phyloP scores from a whole-genome alignment of 1,140 invertebrate genomes.

The Psilanteris sp. region DNA sequence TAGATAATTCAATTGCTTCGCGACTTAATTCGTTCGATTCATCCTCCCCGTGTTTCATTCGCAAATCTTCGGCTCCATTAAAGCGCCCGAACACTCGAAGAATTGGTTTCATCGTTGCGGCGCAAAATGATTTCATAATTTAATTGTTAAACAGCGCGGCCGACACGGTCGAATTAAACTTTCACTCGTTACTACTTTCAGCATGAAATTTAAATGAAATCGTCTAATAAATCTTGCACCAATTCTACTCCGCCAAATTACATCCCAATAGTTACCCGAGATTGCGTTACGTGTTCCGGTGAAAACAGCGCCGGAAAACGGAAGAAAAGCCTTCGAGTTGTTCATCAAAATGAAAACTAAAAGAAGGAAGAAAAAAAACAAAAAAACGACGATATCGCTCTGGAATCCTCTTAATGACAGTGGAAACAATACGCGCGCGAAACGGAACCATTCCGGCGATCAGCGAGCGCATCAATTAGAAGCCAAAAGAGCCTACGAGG shows the following conservation, averaged over 20 bases:
- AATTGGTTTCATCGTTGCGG: conserved; percentile 23
- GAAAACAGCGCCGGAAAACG: background rate
- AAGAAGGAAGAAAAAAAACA: no score
- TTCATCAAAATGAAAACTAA: no score
- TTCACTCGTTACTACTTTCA: conserved; percentile 1
- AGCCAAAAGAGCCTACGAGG: conserved; percentile 31
- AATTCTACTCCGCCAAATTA: conserved; percentile 33
- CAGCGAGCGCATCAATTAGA: conserved; percentile 66
- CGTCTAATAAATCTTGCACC: conserved; percentile 25
- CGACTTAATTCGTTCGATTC: background rate
- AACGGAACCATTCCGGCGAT: conserved; percentile 11
- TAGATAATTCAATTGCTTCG: no score
- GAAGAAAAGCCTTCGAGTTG: background rate
- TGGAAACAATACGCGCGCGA: conserved; percentile 5
- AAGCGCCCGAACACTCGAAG: conserved; percentile 3
- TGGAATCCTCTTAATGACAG: conserved; percentile 39
- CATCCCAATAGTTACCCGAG: conserved; percentile 21
- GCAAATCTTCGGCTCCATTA: conserved; percentile 8
- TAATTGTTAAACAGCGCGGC: conserved; percentile 26
- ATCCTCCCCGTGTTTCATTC: background rate
- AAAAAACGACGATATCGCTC: no score
- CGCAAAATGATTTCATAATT: conserved; percentile 26
- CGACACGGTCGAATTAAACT: conserved; percentile 28
- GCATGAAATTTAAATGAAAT: conserved; percentile 33
- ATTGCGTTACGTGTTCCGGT: conserved; percentile 1